Base-by-base conservation (phyloP, 2,888 invertebrate genomes). In the Lithophane socia region DNA sequence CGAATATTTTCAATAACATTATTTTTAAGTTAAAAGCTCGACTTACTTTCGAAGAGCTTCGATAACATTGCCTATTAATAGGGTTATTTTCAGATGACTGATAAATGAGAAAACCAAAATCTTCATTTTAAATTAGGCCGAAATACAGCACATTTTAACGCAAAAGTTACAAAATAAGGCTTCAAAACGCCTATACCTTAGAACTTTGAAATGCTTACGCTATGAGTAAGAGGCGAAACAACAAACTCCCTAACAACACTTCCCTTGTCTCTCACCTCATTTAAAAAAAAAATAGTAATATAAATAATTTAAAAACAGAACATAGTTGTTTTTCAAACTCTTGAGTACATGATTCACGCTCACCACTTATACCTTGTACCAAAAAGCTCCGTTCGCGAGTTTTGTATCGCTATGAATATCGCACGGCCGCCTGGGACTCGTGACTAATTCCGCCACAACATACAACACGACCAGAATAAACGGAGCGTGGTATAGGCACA, bases 381-480 rank as follows among this genome's bases (percentile, higher is more conserved):
- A n/a, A 44, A 60, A 64, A 66, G 65, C 24, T 75, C 9, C 37
- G 65, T 42, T 64, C 64, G 69, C 75, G 86, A 80, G 77, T 82
- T 84, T 79, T 79, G 86, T 83, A 72, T 71, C 68, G 64, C 83
- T 83, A 77, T 83, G 82, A 91, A 92, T 93, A 92, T 90, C 90
- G 83, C 83, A 86, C 86, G 87, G 87, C 85, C 90, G 73, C 87
- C 52, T 37, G 91, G 91, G 90, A 89, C 82, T 75, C 75, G 88
- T 89, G 91, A 90, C 93, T 91, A 92, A 93, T 92, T 91, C 89
- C 79, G 85, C 91, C 90, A 79, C 92, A 91, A 88, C 90, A 77
- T 84, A 91, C 88, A 84, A 83, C 82, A 82, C 80, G 77, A 70
- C 79, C 83, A 69, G 78, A 87, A 87, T 82, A 86, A 80, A 86